These are phyloP conservation scores for Natrix natrix DNA, from an alignment of 2,797 vertebrate species.

Conservation along the genomic window DNA sequence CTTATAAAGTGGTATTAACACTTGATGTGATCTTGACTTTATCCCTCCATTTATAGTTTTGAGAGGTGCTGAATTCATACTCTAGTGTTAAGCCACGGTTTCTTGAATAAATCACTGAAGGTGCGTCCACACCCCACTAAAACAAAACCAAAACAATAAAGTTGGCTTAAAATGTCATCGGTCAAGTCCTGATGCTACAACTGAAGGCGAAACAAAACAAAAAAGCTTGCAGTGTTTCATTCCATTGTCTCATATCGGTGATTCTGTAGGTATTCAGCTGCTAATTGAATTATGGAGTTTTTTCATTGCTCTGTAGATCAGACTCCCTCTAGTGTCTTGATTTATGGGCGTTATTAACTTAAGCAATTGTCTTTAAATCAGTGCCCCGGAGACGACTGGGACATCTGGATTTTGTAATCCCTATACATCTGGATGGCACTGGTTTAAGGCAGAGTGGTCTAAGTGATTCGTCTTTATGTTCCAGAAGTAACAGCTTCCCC, in stretches of 20 bases:
- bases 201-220: neutral
- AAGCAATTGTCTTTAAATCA: neutral
- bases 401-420: neutral
- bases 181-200: neutral
- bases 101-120: neutral
- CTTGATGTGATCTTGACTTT: too few relatives aligned
- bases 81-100: neutral
- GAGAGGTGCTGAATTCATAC: neutral
- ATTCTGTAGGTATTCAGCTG: neutral
- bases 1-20: too few relatives aligned
- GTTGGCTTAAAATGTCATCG: neutral
- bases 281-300: neutral
- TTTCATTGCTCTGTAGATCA: neutral
- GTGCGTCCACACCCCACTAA: neutral
- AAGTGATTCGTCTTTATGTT: neutral
- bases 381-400: too few relatives aligned
- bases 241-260: neutral
- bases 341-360: neutral
- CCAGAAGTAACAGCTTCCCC: neutral
- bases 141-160: neutral
- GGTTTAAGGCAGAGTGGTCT: neutral
- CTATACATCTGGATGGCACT: neutral
- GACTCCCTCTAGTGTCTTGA: neutral
- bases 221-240: neutral
- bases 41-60: neutral